These are phyloP conservation scores for Nasonia oneida DNA, from an alignment of 2,888 invertebrate species.

Conservation along the genomic window DNA sequence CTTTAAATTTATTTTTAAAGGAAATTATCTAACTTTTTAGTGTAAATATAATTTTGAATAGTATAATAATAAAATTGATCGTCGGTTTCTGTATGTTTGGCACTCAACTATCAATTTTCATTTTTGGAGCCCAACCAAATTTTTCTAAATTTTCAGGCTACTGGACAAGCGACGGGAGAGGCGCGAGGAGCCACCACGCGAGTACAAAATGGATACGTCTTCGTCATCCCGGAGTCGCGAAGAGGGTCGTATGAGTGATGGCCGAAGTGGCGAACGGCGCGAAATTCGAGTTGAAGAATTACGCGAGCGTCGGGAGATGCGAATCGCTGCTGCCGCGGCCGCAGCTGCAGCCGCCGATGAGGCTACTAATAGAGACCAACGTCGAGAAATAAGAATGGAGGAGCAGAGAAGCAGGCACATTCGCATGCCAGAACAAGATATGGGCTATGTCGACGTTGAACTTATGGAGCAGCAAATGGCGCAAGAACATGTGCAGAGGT, in stretches of 20 bases:
- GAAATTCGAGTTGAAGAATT: slow-evolving; percentile 74
- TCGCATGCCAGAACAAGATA: slow-evolving; percentile 24
- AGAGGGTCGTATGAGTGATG: slow-evolving; percentile 64
- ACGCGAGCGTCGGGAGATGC: slow-evolving; percentile 74
- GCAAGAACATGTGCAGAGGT: slow-evolving; percentile 19
- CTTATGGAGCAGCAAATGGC: slow-evolving; percentile 42
- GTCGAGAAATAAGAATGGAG: slow-evolving; percentile 64
- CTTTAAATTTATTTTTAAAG: background rate
- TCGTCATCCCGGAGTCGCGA: slow-evolving; percentile 44
- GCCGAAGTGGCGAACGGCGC: slow-evolving; percentile 70
- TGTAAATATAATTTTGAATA: background rate
- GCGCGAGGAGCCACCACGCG: slow-evolving; percentile 74
- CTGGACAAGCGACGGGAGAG: slow-evolving; percentile 77
- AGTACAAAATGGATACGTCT: slow-evolving; percentile 70
- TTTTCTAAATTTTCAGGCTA: slow-evolving; percentile 69
- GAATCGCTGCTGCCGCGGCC: slow-evolving; percentile 61
- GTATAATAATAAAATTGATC: background rate
- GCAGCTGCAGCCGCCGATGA: slow-evolving; percentile 67
- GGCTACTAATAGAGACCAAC: slow-evolving; percentile 10
- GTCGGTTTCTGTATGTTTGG: background rate
- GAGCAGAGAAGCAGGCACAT: slow-evolving; percentile 67
- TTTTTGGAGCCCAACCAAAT: background rate
- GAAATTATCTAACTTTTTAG: background rate
- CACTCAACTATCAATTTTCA: background rate
- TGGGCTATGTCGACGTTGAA: slow-evolving; percentile 38